Conservation (phyloP, 2,113 vertebrate species). For the Neopipo cinnamomea region DNA sequence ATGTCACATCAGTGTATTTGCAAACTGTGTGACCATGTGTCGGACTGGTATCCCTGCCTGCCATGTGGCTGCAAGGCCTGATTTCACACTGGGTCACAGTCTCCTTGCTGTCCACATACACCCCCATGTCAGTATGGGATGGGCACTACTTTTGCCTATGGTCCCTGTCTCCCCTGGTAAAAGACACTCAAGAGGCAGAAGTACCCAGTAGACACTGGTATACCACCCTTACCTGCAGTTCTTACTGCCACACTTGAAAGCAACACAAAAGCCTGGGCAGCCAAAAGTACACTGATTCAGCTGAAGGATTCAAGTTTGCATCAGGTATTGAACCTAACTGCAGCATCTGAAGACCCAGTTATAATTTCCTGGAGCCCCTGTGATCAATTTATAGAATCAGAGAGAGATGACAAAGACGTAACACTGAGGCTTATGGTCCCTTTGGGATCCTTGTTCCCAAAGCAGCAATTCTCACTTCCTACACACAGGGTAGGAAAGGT, state of each 20-base stretch:
- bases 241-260: not conserved
- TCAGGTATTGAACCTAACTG: not conserved
- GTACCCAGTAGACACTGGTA: accelerated
- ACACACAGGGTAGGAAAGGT: accelerated
- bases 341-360: not conserved
- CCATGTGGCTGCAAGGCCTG: not conserved
- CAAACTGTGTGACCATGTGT: accelerated
- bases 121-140: not conserved
- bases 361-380: not conserved
- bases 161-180: not conserved
- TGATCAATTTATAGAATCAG: not conserved
- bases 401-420: accelerated
- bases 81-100: not conserved
- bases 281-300: not conserved
- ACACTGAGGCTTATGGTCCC: not conserved
- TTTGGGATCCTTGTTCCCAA: not conserved
- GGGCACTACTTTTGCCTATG: not conserved
- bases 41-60: not conserved
- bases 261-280: not conserved
- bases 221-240: accelerated
- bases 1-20: not conserved
- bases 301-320: not conserved
- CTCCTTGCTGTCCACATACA: not conserved
- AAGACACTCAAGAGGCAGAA: not conserved
- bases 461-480: not conserved